Percentiles rank a stretch among this genome's conserved stretches.
phyloP scores from a whole-genome alignment of 2,797 vertebrate species.

The Diglossa cyanea region DNA sequence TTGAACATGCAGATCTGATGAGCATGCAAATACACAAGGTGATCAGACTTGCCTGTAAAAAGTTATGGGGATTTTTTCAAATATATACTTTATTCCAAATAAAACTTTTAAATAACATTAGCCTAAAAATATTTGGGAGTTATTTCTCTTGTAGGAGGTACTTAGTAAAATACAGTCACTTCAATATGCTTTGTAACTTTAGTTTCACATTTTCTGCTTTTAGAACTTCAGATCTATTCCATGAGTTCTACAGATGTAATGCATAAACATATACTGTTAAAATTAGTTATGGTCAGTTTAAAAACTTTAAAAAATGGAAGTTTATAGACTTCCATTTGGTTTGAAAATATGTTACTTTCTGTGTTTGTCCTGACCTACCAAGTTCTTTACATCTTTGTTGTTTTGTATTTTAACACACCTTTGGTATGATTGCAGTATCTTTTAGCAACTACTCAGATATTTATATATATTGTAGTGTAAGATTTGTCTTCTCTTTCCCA shows the following conservation, averaged over 20 bases:
- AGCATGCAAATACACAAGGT: background rate
- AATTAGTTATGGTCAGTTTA: background rate
- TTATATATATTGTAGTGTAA: conserved; percentile 67
- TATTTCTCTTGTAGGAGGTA: background rate
- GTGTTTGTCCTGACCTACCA: background rate
- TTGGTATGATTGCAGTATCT: conserved; percentile 45
- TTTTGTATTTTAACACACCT: conserved; percentile 16
- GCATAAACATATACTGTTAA: background rate
- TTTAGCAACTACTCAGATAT: conserved; percentile 42
- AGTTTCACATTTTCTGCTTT: background rate
- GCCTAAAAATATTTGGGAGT: background rate
- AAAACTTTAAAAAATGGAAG: background rate
- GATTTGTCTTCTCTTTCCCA: conserved; percentile 81
- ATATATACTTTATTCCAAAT: background rate
- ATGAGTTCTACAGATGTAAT: background rate
- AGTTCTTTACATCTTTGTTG: conserved; percentile 63
- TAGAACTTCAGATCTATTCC: background rate
- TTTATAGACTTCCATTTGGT: background rate
- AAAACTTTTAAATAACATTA: background rate
- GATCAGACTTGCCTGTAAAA: background rate
- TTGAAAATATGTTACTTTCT: background rate
- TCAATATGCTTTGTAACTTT: background rate
- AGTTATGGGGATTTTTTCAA: background rate
- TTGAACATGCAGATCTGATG: background rate
- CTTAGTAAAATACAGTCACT: background rate